phyloP scores from a whole-genome alignment of 2,797 vertebrate species.

The Neosilurus mollespiculum region DNA sequence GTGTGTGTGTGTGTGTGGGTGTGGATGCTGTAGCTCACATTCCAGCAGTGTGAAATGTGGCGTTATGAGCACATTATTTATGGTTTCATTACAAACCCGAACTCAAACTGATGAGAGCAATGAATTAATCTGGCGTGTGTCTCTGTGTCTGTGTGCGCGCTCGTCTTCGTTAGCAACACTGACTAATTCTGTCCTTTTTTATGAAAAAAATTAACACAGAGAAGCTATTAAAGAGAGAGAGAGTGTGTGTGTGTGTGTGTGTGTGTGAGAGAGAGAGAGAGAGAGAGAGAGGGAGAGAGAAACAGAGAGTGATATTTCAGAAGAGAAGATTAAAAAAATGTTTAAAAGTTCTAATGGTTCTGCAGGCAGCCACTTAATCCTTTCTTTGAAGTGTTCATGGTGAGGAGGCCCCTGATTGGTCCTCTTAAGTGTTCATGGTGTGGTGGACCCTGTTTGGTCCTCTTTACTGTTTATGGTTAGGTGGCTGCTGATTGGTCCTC shows the following conservation, averaged over 20 bases:
- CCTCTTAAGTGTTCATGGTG: too few relatives aligned
- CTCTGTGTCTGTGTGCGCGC: slow-evolving; percentile 28
- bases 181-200: slow-evolving; percentile 39
- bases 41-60: slow-evolving; percentile 38
- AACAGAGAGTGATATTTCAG: too few relatives aligned
- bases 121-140: slow-evolving; percentile 58
- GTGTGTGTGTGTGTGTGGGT: not conserved
- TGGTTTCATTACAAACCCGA: slow-evolving; percentile 54
- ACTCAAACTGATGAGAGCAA: slow-evolving; percentile 49
- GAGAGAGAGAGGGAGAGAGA: too few relatives aligned
- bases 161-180: slow-evolving; percentile 40
- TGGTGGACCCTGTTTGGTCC: too few relatives aligned
- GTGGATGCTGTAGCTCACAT: not conserved
- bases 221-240: slow-evolving; percentile 9
- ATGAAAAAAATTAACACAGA: slow-evolving; percentile 33
- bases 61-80: slow-evolving; percentile 56
- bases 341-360: not conserved
- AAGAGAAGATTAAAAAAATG: slow-evolving; percentile 25
- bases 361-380: not conserved
- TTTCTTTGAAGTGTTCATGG: too few relatives aligned
- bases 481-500: too few relatives aligned
- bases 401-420: too few relatives aligned
- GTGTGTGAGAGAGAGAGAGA: too few relatives aligned
- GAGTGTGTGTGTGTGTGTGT: too few relatives aligned
- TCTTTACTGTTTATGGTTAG: too few relatives aligned